phyloP scores from a whole-genome alignment of 2,113 vertebrate species.

The Austrofundulus limnaeus region DNA sequence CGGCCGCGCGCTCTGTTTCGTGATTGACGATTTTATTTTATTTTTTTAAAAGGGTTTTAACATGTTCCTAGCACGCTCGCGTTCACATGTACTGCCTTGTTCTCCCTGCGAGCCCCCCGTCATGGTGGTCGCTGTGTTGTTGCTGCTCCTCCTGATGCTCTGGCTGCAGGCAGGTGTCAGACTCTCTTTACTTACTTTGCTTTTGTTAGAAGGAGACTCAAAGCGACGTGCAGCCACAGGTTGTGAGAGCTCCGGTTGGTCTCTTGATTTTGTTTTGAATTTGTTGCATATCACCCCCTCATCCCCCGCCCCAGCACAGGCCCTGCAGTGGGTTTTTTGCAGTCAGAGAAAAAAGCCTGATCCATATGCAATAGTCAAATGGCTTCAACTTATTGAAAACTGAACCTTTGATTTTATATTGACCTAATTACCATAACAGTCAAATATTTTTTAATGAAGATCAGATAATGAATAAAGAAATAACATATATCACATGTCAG shows the following conservation, averaged over 20 bases:
- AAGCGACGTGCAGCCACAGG: conserved; percentile 68
- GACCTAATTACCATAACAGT: no score
- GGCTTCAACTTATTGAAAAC: neutral
- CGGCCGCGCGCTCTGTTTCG: neutral
- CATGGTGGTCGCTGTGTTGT: conserved; percentile 74
- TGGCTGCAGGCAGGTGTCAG: conserved; percentile 8
- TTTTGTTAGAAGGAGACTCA: conserved; percentile 12
- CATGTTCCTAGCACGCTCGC: conserved; percentile 5
- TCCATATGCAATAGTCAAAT: neutral
- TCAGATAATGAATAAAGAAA: no score
- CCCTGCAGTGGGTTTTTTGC: neutral
- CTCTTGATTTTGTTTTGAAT: conserved; percentile 2
- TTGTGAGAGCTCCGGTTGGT: conserved; percentile 42
- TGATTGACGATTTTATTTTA: neutral
- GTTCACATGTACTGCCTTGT: conserved; percentile 43
- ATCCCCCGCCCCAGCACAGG: conserved; percentile 12
- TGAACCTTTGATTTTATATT: no score
- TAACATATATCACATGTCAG: no score
- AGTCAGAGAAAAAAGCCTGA: neutral
- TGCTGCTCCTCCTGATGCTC: conserved; percentile 11
- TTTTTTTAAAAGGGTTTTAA: no score
- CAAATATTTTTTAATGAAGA: no score
- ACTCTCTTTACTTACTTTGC: conserved; percentile 35
- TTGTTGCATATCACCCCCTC: neutral
- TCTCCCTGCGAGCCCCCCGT: conserved; percentile 41